Base-by-base conservation (phyloP, 2,797 vertebrate species). In the Sebastolobus altivelis region DNA sequence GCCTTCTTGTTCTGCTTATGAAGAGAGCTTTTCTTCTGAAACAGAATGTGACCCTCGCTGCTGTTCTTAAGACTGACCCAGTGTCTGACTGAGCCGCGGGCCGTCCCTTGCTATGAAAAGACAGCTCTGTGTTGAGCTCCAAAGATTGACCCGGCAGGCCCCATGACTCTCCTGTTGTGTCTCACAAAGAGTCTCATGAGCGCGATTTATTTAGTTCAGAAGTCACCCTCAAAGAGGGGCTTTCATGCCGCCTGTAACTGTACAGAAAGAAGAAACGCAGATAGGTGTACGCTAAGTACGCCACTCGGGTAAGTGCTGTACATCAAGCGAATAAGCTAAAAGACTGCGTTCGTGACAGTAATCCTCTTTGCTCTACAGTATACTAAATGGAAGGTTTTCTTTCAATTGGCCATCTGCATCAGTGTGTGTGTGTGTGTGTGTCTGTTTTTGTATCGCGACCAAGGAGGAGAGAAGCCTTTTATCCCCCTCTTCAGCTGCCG, bases 401-500 rank as follows among this genome's bases (percentile, higher is more conserved):
- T 90, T 90, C 89, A 92, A 87, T 86, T 82, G 70, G 89, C 83
- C 87, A 90, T 92, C 89, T 92, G 91, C 88, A 92, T 86, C 79
- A 73, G 61, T 81, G 80, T 79, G 65, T 25, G 65, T 25, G 25
- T 25, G 1, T 25, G 25, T 82, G 75, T 56, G 27, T 86, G 72
- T 77, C 56, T 93, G 75, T 82, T 75, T 91, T 89, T 91, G 82
- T 84, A 63, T 88, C 75, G 72, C 72, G 13, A 85, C 81, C 80
- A 79, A 88, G 85, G 87, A 83, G 78, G 59, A 90, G 85, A 88
- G 84, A 89, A 77, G 88, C 88, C 88, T 92, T 94, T 93, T 88
- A 89, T 80, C 90, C 83, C 83, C 86, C 77, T 65, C 67, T 85
- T 91, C 92, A 94, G 94, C 92, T 94, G 93, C 92, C 61, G 85